phyloP scores from a whole-genome alignment of 2,888 invertebrate genomes.

The Pristionchus fissidentatus region DNA sequence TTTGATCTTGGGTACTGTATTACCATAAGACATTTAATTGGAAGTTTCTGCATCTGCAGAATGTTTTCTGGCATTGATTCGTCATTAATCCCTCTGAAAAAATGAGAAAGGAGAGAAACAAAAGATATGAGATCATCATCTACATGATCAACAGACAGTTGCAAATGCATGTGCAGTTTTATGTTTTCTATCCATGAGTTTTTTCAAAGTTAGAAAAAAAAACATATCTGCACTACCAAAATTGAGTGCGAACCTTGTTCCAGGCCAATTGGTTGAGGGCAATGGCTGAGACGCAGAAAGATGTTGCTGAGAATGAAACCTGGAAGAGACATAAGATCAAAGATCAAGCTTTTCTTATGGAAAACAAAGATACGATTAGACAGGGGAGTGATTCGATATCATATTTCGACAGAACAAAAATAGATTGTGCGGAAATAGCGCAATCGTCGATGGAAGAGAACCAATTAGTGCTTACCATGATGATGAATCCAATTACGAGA shows the following conservation, averaged over 20 bases:
- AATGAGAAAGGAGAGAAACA: not conserved
- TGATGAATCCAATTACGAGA: conserved; percentile 71
- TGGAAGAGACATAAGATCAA: conserved; percentile 15
- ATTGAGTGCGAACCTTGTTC: conserved; percentile 59
- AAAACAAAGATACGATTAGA: not conserved
- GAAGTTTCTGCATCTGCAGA: too few relatives aligned
- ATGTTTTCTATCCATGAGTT: not conserved
- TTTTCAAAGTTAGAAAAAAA: not conserved
- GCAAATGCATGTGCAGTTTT: too few relatives aligned
- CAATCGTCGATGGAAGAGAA: not conserved
- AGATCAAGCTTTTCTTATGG: not conserved
- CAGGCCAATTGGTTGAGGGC: conserved; percentile 66
- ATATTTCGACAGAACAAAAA: too few relatives aligned
- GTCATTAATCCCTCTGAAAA: too few relatives aligned
- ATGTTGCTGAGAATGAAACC: conserved; percentile 66
- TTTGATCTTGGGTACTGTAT: not conserved
- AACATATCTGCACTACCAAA: not conserved
- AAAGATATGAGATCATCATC: not conserved
- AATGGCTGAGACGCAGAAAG: conserved; percentile 67
- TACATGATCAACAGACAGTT: too few relatives aligned
- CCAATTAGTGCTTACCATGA: conserved; percentile 61
- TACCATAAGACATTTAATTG: too few relatives aligned
- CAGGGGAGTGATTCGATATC: not conserved
- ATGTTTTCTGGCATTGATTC: too few relatives aligned
- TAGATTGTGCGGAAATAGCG: too few relatives aligned